Conservation (phyloP, 2,888 invertebrate species). For the Ectemnius continuus region DNA sequence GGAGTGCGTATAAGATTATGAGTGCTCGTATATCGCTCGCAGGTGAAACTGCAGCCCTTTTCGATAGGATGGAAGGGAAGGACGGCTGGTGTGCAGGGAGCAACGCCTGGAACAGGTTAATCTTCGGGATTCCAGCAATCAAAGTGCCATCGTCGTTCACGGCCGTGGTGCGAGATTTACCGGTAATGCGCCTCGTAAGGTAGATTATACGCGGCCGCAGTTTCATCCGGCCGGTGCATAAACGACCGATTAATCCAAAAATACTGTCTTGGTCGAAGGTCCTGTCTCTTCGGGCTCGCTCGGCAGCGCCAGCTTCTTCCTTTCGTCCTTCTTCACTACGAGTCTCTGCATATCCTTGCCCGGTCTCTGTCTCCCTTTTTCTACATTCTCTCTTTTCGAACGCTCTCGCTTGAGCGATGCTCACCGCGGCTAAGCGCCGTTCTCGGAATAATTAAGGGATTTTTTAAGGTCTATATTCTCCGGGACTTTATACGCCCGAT, state of each 20-base stretch:
- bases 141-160: slow-evolving; percentile 64
- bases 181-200: slow-evolving; percentile 70
- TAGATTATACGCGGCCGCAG: slow-evolving; percentile 56
- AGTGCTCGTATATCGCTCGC: slow-evolving; percentile 11
- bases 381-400: not conserved
- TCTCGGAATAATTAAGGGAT: slow-evolving; percentile 63
- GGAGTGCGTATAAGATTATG: too few species aligned
- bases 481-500: slow-evolving; percentile 63
- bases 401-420: slow-evolving; percentile 45
- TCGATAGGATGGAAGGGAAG: slow-evolving; percentile 9
- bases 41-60: slow-evolving; percentile 37
- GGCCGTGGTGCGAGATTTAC: slow-evolving; percentile 69
- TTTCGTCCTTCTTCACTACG: too few species aligned
- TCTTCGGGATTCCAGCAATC: slow-evolving; percentile 67
- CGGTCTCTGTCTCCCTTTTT: not conserved
- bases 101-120: slow-evolving; percentile 67
- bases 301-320: too few species aligned
- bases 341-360: not conserved
- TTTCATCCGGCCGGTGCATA: slow-evolving; percentile 61
- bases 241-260: slow-evolving; percentile 73
- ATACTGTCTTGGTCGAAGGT: slow-evolving; percentile 64
- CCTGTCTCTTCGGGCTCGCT: not conserved
- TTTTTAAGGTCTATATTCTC: slow-evolving; percentile 54
- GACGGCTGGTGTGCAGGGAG: slow-evolving; percentile 10
- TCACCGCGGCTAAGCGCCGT: slow-evolving; percentile 39